phyloP scores from a whole-genome alignment of 2,113 vertebrate species.

The Anoura caudifer region DNA sequence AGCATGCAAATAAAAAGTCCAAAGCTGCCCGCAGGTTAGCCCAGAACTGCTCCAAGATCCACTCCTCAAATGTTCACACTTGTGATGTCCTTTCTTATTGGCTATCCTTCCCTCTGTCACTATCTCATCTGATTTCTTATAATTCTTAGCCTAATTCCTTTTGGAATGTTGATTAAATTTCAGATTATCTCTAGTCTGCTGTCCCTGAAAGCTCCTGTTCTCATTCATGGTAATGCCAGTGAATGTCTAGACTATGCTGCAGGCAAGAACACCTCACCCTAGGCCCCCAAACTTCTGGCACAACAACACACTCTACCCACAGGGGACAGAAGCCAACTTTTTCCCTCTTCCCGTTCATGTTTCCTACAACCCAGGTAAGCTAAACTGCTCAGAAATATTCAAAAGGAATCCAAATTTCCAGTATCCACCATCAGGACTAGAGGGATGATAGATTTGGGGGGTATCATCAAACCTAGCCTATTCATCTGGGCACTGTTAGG shows the following conservation, averaged over 20 bases:
- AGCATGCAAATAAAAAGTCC: background rate
- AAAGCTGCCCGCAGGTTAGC: background rate
- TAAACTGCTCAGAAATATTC: background rate
- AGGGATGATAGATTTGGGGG: background rate
- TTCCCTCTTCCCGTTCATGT: background rate
- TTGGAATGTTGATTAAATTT: background rate
- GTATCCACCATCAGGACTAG: background rate
- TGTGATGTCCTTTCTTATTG: background rate
- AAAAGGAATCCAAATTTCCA: background rate
- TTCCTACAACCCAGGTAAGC: background rate
- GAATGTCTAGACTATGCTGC: background rate
- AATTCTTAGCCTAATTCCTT: background rate
- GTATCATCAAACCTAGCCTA: background rate
- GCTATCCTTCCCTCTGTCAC: background rate
- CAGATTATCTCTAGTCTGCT: background rate
- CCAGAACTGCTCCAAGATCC: background rate
- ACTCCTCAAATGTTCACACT: background rate
- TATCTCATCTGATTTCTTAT: background rate
- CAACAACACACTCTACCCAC: background rate
- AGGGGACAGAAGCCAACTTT: background rate
- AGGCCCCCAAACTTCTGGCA: background rate
- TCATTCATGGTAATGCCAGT: background rate
- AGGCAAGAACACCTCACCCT: background rate
- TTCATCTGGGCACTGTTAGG: background rate
- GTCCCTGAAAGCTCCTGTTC: background rate